Conservation (phyloP, 2,797 vertebrate genomes). For the Thaleichthys pacificus region DNA sequence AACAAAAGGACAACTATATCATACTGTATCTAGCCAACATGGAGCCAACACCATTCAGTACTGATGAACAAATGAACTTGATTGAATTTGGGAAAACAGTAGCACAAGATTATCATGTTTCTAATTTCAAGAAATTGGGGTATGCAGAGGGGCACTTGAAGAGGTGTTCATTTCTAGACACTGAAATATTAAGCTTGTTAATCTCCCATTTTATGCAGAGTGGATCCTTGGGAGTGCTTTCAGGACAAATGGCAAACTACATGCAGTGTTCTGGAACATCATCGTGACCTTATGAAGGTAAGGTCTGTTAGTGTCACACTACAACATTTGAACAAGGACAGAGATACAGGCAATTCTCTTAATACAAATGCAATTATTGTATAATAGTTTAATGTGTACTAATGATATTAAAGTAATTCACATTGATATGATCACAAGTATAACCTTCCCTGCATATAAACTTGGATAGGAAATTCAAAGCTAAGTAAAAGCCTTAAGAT, state of each 20-base stretch:
- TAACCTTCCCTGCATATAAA: too few species aligned
- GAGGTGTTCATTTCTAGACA: not conserved
- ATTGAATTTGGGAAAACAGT: too few species aligned
- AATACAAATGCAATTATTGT: not conserved
- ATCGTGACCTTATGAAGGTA: constrained; percentile 98
- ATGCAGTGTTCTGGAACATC: constrained; percentile 95
- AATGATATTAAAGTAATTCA: not conserved
- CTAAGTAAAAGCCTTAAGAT: too few species aligned
- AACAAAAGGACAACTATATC: too few species aligned
- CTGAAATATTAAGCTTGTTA: not conserved
- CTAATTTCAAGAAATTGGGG: not conserved
- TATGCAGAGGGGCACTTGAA: not conserved
- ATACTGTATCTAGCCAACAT: too few species aligned
- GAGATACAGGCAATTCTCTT: too few species aligned
- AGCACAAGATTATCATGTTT: too few species aligned
- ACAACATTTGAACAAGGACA: too few species aligned
- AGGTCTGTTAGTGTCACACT: constrained; percentile 24
- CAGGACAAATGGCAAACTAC: constrained; percentile 98
- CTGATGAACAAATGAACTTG: too few species aligned
- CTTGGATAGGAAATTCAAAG: too few species aligned
- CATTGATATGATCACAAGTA: not conserved
- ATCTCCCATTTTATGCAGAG: constrained; percentile 72
- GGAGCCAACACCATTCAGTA: too few species aligned
- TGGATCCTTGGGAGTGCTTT: constrained; percentile 98
- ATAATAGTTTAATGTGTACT: not conserved